These are phyloP conservation scores for Drosophila pseudotakahashii DNA, from an alignment of 2,888 invertebrate species.

Conservation along the genomic window DNA sequence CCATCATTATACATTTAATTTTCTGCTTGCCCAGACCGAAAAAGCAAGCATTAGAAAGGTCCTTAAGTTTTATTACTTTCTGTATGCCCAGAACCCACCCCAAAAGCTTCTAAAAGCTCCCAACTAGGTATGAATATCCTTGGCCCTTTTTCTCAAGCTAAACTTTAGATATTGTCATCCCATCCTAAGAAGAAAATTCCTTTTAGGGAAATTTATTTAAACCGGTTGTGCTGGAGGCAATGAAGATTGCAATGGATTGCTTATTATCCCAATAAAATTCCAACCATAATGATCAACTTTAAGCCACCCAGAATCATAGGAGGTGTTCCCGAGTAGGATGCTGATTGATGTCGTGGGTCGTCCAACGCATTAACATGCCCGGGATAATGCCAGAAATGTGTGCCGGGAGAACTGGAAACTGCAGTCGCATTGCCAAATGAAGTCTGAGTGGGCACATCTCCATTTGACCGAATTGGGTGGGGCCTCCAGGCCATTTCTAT, in stretches of 20 bases:
- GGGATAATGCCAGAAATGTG: slow-evolving; percentile 2
- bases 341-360: slow-evolving; percentile 31
- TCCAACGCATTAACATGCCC: background rate
- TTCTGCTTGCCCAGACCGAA: background rate
- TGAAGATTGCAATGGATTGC: slow-evolving; percentile 2
- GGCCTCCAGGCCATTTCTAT: slow-evolving; percentile 17
- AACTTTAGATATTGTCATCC: slow-evolving; percentile 4
- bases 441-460: slow-evolving; percentile 29
- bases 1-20: background rate
- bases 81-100: slow-evolving; percentile 8
- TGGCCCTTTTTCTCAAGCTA: slow-evolving; percentile 1
- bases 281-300: background rate
- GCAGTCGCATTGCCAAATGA: slow-evolving; percentile 27
- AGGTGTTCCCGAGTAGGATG: slow-evolving; percentile 14
- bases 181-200: background rate
- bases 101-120: slow-evolving; percentile 29
- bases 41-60: background rate
- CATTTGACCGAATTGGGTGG: slow-evolving; percentile 40
- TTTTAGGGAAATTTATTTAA: background rate
- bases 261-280: background rate
- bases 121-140: background rate
- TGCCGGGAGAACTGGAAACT: slow-evolving; percentile 15
- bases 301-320: slow-evolving; percentile 12
- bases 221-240: slow-evolving; percentile 1
- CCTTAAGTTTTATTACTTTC: slow-evolving; percentile 10